Evolutionary conservation across 1,140 invertebrate genomes (phyloP).

Genomic region (Cyclina sinensis): DNA sequence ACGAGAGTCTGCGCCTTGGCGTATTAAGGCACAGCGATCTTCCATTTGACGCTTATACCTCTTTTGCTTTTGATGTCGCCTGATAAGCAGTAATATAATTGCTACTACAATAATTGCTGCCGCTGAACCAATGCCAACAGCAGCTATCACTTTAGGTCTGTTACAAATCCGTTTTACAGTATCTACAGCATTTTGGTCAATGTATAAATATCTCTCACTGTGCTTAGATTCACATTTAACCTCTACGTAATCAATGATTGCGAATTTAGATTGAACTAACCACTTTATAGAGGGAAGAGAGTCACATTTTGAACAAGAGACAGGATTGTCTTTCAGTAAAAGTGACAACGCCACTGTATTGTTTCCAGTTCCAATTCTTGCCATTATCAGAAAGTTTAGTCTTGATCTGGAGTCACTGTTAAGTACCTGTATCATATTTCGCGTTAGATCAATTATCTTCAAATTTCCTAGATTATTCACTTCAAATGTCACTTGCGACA

Average conservation of each 20-base stretch:
- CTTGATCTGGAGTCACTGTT: not conserved
- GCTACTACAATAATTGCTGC: not conserved
- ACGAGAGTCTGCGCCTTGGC: not conserved
- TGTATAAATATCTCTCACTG: not conserved
- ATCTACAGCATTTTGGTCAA: not conserved
- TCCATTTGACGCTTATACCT: not conserved
- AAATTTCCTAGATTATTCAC: not conserved
- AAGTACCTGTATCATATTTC: not conserved
- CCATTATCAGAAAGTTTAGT: not conserved
- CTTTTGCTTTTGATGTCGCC: too few relatives aligned
- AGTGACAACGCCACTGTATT: not conserved
- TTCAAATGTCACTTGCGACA: not conserved
- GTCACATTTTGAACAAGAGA: not conserved
- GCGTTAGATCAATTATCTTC: not conserved
- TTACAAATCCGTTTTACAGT: not conserved
- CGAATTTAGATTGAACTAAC: not conserved
- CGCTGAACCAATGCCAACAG: not conserved
- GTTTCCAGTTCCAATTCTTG: not conserved
- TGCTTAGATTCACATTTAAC: not conserved
- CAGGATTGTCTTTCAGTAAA: not conserved
- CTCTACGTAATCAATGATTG: not conserved
- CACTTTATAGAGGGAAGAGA: not conserved
- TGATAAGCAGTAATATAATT: not conserved
- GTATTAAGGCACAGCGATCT: not conserved
- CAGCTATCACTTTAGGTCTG: not conserved